Conservation (phyloP, 2,797 vertebrate species). For the Pitangus sulphuratus region DNA sequence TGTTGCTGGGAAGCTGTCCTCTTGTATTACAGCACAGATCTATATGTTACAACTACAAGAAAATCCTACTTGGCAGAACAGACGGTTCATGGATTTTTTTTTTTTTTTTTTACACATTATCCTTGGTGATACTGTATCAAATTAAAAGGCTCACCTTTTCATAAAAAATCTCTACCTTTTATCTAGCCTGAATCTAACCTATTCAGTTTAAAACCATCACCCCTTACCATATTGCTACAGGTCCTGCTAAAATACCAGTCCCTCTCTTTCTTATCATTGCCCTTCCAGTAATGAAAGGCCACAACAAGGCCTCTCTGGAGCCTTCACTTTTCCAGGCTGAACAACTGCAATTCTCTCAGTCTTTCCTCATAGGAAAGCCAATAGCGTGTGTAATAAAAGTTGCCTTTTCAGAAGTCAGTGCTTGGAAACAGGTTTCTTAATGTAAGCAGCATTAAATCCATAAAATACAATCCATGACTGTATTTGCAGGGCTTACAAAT, state of each 20-base stretch:
- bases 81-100: background rate
- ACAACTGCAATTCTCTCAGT: background rate
- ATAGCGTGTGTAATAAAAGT: background rate
- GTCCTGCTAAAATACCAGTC: background rate
- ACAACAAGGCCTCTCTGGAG: background rate
- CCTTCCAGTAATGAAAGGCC: background rate
- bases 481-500: background rate
- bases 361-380: background rate
- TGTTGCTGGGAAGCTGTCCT: background rate
- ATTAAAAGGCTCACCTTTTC: background rate
- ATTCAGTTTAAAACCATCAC: background rate
- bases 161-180: background rate
- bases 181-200: background rate
- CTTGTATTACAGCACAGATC: background rate
- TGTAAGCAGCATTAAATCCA: background rate
- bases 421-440: background rate
- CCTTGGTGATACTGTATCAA: background rate
- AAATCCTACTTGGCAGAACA: background rate
- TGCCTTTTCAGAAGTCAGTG: background rate
- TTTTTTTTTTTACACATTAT: background rate
- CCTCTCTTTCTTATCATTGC: background rate
- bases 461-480: background rate
- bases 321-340: background rate
- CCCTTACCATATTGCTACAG: fast-evolving
- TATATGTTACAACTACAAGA: background rate